Percentiles rank a stretch among this genome's conserved stretches.
Conservation (phyloP, 2,888 invertebrate species). For the Caenorhabditis zanzibari region DNA sequence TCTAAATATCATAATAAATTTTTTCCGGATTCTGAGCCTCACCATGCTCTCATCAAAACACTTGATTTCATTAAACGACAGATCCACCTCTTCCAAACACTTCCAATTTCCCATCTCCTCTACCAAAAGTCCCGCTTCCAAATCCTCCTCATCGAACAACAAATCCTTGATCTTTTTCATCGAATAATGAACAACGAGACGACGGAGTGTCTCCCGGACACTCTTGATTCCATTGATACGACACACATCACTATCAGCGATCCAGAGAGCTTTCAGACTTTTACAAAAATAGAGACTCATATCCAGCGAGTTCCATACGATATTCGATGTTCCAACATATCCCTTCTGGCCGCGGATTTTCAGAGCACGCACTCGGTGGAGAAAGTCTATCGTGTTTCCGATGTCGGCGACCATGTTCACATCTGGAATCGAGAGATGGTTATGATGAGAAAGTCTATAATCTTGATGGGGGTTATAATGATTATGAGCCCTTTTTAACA, state of each 20-base stretch:
- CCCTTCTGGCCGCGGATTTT: slow-evolving; percentile 85
- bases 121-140: slow-evolving; percentile 77
- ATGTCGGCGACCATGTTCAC: slow-evolving; percentile 91
- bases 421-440: slow-evolving; percentile 83
- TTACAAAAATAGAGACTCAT: slow-evolving; percentile 93
- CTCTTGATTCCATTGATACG: slow-evolving; percentile 83
- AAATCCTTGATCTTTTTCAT: slow-evolving; percentile 88
- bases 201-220: slow-evolving; percentile 87
- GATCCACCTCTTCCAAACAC: slow-evolving; percentile 88
- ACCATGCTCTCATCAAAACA: slow-evolving; percentile 91
- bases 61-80: slow-evolving; percentile 90
- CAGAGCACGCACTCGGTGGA: slow-evolving; percentile 87
- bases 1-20: slow-evolving; percentile 76
- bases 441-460: neutral
- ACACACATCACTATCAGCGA: slow-evolving; percentile 83
- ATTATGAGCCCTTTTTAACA: neutral
- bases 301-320: slow-evolving; percentile 89
- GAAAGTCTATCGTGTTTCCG: slow-evolving; percentile 92
- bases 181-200: slow-evolving; percentile 88
- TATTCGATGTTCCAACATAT: slow-evolving; percentile 90
- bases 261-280: slow-evolving; percentile 87
- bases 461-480: neutral
- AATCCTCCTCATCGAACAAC: slow-evolving; percentile 87
- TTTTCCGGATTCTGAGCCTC: slow-evolving; percentile 71
- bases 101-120: slow-evolving; percentile 74